Conservation (phyloP, 2,113 vertebrate genomes). For the Microcebus ravelobensis region DNA sequence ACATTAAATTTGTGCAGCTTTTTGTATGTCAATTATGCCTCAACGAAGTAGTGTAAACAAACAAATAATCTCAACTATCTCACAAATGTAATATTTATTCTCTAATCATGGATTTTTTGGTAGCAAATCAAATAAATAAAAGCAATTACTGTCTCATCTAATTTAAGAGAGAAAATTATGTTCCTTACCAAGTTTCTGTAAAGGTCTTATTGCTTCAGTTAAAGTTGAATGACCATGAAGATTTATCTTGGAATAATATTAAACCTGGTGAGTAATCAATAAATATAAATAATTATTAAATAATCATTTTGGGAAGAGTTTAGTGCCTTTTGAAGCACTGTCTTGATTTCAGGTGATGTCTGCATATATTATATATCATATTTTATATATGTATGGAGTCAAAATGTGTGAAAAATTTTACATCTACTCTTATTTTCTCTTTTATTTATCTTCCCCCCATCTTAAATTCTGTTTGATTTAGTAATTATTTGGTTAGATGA, state of each 20-base stretch:
- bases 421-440: not conserved
- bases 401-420: not conserved
- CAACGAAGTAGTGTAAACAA: not conserved
- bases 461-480: constrained; percentile 23
- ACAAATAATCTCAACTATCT: not conserved
- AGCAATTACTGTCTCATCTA: not conserved
- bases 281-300: constrained; percentile 2
- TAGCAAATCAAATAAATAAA: constrained; percentile 24
- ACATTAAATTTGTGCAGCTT: not conserved
- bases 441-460: not conserved
- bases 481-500: not conserved
- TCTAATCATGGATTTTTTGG: not conserved
- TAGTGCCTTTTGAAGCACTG: not conserved
- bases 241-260: not conserved
- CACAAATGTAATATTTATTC: not conserved
- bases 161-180: not conserved
- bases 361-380: not conserved
- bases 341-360: not conserved
- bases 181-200: not conserved
- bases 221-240: not conserved
- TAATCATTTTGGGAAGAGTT: not conserved
- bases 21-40: not conserved
- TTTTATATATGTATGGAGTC: not conserved
- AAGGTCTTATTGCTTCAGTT: not conserved
- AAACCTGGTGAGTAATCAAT: not conserved